Base-by-base conservation (phyloP, 2,797 vertebrate genomes). In the Falco novaeseelandiae region DNA sequence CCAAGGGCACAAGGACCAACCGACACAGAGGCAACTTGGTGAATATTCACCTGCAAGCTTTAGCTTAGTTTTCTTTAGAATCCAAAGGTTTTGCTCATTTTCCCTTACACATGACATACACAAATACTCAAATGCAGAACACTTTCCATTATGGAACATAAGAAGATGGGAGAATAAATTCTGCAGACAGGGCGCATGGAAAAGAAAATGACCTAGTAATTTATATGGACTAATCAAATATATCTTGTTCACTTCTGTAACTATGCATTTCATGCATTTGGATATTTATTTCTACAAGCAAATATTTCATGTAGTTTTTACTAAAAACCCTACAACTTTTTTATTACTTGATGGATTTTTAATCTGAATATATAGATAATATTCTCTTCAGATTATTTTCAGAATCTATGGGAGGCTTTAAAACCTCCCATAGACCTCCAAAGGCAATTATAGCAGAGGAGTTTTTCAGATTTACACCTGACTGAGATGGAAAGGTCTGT, bases 401-500 rank as follows among this genome's bases (percentile, higher is more conserved):
- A 71, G 70, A 87, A 38, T 55, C 59, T 44, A 67, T 13, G 19
- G 27, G 63, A 88, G 51, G 63, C 54, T 85, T 92, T 70, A 66
- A 90, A 95, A 82, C 82, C 63, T 93, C 77, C 65, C 66, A 81
- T 44, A 87, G 90, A 74, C 80, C 77, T 95, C 73, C 51, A 91
- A 81, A 89, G 46, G 83, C 87, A 93, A 93, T 94, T 94, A 93
- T 0, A 86, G 52, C 63, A 80, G 54, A 92, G 59, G 19, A 94
- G n/a, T 77, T 81, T 71, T 93, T 85, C 93, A 94, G 74, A 79
- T 81, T 92, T 96, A 92, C 79, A 97, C 76, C 93, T 94, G 93
- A 96, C 87, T 90, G 95, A 94, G 92, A 94, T 48, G 30, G 92
- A 93, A 97, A 96, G 95, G 89, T 94, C 90, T 96, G 94, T 61